A percentile compares a stretch with the other conserved stretches of the same genome.
phyloP scores from a whole-genome alignment of 2,797 vertebrate species.

The Helostoma temminkii region DNA sequence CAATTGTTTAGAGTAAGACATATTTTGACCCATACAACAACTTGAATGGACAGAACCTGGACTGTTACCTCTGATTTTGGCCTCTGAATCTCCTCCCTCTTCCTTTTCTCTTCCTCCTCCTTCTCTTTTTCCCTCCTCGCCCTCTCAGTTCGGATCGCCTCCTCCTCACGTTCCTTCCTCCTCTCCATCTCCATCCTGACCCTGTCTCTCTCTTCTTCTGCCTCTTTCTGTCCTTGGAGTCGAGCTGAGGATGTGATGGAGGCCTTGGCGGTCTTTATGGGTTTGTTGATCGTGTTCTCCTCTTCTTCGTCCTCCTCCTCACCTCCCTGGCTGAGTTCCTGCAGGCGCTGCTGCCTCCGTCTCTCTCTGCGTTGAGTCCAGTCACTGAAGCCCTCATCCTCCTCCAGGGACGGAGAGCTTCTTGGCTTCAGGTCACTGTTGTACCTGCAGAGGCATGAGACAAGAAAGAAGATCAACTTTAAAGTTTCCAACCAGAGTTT shows the following conservation, averaged over 20 bases:
- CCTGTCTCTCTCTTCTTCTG: conserved; percentile 31
- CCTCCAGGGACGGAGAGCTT: conserved; percentile 83
- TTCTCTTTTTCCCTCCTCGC: conserved; percentile 40
- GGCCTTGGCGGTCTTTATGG: conserved; percentile 27
- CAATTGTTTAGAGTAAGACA: neutral
- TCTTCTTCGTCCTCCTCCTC: conserved; percentile 63
- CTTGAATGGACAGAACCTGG: neutral
- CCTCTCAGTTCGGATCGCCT: conserved; percentile 47
- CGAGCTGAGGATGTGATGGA: conserved; percentile 21
- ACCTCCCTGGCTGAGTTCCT: conserved; percentile 64
- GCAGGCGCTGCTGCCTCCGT: conserved; percentile 76
- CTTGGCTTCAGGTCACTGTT: conserved; percentile 80
- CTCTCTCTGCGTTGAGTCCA: conserved; percentile 91
- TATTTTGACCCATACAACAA: neutral
- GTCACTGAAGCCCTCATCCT: conserved; percentile 95
- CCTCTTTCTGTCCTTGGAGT: conserved; percentile 51
- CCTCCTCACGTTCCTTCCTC: conserved; percentile 35
- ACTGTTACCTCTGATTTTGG: conserved; percentile 54
- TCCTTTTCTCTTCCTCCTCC: conserved; percentile 52
- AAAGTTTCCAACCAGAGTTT: neutral
- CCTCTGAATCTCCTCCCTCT: conserved; percentile 53
- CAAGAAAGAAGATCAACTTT: neutral
- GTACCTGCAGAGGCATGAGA: conserved; percentile 67
- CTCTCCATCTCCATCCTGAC: conserved; percentile 39
- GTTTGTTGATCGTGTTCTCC: conserved; percentile 12